phyloP scores from a whole-genome alignment of 2,113 vertebrate species.

The Heliornis fulica region DNA sequence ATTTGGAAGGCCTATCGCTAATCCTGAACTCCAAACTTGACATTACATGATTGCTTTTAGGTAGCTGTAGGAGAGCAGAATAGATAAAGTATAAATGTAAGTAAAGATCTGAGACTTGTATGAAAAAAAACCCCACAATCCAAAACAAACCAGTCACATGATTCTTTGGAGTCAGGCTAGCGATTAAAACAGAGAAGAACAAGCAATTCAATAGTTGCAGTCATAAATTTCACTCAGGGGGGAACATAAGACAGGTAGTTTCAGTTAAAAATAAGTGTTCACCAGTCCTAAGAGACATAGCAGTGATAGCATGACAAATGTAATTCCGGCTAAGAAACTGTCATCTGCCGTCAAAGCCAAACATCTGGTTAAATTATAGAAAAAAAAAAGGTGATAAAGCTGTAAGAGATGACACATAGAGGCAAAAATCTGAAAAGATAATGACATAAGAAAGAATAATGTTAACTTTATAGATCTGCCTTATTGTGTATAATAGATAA shows the following conservation, averaged over 20 bases:
- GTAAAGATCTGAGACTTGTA: neutral
- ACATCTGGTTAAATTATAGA: constrained; percentile 19
- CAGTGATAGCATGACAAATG: constrained; percentile 41
- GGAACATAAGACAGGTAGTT: constrained; percentile 30
- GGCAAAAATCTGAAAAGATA: neutral
- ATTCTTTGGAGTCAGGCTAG: constrained; percentile 20
- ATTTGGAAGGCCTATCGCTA: neutral
- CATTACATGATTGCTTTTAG: neutral
- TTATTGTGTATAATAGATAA: neutral
- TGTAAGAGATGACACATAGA: neutral
- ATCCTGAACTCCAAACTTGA: neutral
- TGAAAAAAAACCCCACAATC: neutral
- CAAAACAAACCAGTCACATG: neutral
- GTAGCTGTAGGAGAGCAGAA: neutral
- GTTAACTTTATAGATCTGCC: neutral
- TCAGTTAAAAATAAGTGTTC: constrained; percentile 54
- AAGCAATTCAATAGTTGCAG: constrained; percentile 19
- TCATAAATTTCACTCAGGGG: constrained; percentile 51
- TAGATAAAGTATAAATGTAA: neutral
- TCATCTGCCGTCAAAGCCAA: constrained; percentile 36
- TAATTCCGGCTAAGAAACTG: constrained; percentile 41
- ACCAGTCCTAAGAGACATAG: constrained; percentile 14
- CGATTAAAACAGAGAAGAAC: constrained; percentile 47
- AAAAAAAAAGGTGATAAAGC: neutral
- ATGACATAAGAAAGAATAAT: neutral